Conservation (phyloP, 2,113 vertebrate genomes). For the Gymnorhina tibicen region DNA sequence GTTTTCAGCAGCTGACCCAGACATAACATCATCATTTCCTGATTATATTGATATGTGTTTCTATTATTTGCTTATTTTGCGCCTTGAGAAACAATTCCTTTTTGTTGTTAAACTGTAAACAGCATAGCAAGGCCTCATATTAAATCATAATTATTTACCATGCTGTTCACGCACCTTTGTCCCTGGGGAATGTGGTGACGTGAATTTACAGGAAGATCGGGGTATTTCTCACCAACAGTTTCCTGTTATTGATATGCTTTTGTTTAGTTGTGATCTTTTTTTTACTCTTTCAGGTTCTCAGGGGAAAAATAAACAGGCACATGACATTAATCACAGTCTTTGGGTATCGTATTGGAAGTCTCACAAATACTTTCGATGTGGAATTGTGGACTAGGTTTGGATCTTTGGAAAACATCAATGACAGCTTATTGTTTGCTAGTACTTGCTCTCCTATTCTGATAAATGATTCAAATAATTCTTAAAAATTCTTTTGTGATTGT, state of each 20-base stretch:
- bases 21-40: slow-evolving; percentile 85
- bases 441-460: slow-evolving; percentile 20
- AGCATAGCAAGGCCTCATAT: slow-evolving; percentile 82
- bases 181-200: slow-evolving; percentile 90
- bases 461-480: slow-evolving; percentile 19
- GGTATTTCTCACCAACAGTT: slow-evolving; percentile 99
- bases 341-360: slow-evolving; percentile 49
- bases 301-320: slow-evolving; percentile 83
- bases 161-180: slow-evolving; percentile 92
- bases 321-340: slow-evolving; percentile 69
- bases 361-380: background rate
- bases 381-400: background rate
- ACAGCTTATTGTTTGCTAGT: slow-evolving; percentile 57
- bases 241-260: slow-evolving; percentile 99
- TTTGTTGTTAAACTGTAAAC: slow-evolving; percentile 85
- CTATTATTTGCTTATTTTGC: slow-evolving; percentile 81
- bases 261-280: slow-evolving; percentile 90
- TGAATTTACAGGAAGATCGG: slow-evolving; percentile 93
- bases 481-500: background rate
- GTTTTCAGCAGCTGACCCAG: slow-evolving; percentile 79
- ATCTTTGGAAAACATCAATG: slow-evolving; percentile 8
- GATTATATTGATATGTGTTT: slow-evolving; percentile 81
- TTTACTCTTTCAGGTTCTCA: slow-evolving; percentile 85
- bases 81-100: slow-evolving; percentile 88
- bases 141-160: slow-evolving; percentile 97